Conservation (phyloP, 2,888 invertebrate species). For the Leucophenga montana region DNA sequence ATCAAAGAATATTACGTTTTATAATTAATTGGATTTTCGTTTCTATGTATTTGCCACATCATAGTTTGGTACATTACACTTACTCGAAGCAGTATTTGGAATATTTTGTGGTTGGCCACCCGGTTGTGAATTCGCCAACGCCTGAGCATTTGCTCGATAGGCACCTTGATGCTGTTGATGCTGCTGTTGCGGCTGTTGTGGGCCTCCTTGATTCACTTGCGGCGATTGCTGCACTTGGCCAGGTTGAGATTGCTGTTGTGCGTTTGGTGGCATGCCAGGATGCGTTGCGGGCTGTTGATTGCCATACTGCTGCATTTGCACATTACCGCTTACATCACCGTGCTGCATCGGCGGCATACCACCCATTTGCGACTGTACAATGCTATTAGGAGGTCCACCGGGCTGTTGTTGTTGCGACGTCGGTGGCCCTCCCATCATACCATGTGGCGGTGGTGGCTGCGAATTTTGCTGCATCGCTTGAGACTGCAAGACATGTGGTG, state of each 20-base stretch:
- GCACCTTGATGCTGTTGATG: constrained; percentile 52
- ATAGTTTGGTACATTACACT: constrained; percentile 51
- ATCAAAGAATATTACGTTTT: no score
- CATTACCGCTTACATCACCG: constrained; percentile 54
- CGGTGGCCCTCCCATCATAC: constrained; percentile 64
- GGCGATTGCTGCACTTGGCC: constrained; percentile 42
- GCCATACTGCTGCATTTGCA: constrained; percentile 67
- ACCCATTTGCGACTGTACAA: constrained; percentile 75
- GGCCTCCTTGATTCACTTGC: constrained; percentile 49
- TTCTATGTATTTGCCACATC: not conserved
- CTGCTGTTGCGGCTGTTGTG: constrained; percentile 52
- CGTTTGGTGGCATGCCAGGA: constrained; percentile 65
- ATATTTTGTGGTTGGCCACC: constrained; percentile 41
- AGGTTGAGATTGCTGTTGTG: constrained; percentile 64
- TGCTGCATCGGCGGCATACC: constrained; percentile 64
- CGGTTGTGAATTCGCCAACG: constrained; percentile 53
- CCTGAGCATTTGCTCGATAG: constrained; percentile 58
- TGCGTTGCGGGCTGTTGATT: constrained; percentile 63
- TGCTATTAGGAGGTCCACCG: constrained; percentile 52
- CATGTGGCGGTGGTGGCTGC: constrained; percentile 68
- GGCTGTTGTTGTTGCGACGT: constrained; percentile 47
- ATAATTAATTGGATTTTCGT: no score
- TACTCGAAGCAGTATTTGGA: constrained; percentile 57
- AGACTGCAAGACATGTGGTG: constrained; percentile 76
- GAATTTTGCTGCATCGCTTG: constrained; percentile 69